Conservation (phyloP, 2,888 invertebrate species). For the Hyposoter didymator region DNA sequence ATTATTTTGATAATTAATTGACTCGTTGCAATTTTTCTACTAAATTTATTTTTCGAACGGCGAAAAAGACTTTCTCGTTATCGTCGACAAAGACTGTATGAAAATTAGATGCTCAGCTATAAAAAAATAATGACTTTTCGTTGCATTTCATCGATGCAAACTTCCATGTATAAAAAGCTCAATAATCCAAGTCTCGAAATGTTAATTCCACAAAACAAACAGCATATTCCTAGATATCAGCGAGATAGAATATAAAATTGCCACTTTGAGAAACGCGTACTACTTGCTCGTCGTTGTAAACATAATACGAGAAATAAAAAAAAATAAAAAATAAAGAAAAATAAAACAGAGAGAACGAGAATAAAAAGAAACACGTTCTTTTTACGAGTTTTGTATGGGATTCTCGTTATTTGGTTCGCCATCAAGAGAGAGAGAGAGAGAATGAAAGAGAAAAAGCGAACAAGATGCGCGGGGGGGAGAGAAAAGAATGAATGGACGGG, state of each 20-base stretch:
- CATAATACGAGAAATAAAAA: background rate
- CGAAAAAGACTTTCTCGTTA: too few species aligned
- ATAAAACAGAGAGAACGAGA: background rate
- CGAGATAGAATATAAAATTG: slow-evolving; percentile 17
- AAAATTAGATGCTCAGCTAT: too few species aligned
- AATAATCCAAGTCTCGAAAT: slow-evolving; percentile 14
- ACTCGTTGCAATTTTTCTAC: too few species aligned
- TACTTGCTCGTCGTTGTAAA: background rate
- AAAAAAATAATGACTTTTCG: too few species aligned
- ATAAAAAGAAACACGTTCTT: slow-evolving; percentile 2
- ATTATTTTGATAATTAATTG: too few species aligned
- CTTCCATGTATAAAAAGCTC: background rate
- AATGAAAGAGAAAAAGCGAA: slow-evolving; percentile 1
- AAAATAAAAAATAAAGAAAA: background rate
- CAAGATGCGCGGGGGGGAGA: background rate
- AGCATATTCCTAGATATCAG: background rate
- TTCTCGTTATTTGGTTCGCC: slow-evolving; percentile 32
- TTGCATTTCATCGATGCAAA: too few species aligned
- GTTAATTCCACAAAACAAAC: slow-evolving; percentile 38
- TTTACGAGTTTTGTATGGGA: slow-evolving; percentile 52
- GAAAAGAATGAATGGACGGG: slow-evolving; percentile 60
- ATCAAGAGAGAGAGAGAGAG: background rate
- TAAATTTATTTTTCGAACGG: too few species aligned
- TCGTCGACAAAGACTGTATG: too few species aligned
- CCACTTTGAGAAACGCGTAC: background rate